phyloP scores from a whole-genome alignment of 2,797 vertebrate genomes.

The Atherinosoma microstoma region DNA sequence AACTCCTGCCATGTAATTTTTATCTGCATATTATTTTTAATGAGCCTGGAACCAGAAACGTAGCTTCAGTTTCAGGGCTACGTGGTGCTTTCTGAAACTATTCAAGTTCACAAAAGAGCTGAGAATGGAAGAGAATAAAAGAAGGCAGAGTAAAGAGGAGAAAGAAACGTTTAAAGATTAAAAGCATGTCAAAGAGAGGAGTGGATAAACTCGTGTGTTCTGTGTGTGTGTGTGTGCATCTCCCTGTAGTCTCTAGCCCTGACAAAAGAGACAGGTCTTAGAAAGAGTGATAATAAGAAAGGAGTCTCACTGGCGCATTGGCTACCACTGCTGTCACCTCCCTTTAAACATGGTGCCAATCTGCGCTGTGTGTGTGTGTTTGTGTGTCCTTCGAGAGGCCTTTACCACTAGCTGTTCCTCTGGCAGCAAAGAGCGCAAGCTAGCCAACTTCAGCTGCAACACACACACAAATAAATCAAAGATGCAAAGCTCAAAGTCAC shows the following conservation, averaged over 20 bases:
- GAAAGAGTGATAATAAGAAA: conserved; percentile 76
- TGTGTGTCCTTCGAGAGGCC: conserved; percentile 35
- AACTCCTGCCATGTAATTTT: not conserved
- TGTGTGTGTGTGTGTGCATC: not conserved
- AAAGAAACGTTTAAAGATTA: conserved; percentile 33
- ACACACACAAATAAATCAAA: conserved; percentile 12
- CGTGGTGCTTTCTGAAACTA: conserved; percentile 20
- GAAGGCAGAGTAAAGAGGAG: conserved; percentile 29
- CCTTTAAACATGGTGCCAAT: conserved; percentile 68
- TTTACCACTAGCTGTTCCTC: conserved; percentile 53
- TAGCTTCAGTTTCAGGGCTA: conserved; percentile 33
- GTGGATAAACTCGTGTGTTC: conserved; percentile 20
- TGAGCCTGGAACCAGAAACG: conserved; percentile 12
- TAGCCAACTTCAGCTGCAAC: conserved; percentile 24
- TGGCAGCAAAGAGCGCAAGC: conserved; percentile 36
- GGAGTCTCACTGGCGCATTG: conserved; percentile 62
- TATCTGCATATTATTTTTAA: conserved; percentile 33
- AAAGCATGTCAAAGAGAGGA: conserved; percentile 25
- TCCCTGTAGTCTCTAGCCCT: conserved; percentile 42
- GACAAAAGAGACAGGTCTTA: conserved; percentile 70
- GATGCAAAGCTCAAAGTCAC: conserved; percentile 27
- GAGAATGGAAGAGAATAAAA: conserved; percentile 24
- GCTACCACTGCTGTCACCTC: conserved; percentile 71
- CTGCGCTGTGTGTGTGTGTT: conserved; percentile 15
- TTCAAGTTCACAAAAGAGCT: conserved; percentile 18